phyloP scores from a whole-genome alignment of 2,797 vertebrate genomes.

The Cephalopachus bancanus region DNA sequence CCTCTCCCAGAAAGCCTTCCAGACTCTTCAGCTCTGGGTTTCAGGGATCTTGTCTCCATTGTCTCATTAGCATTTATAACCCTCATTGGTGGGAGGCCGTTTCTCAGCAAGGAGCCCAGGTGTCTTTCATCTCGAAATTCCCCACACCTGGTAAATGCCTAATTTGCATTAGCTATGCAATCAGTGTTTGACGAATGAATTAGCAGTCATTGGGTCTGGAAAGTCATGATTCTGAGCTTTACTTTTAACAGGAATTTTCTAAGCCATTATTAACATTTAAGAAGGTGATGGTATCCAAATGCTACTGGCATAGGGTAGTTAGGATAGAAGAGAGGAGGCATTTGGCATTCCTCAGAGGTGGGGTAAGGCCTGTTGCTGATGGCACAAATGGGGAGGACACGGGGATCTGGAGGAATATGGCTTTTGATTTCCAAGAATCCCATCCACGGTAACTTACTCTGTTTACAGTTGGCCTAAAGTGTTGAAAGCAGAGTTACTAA shows the following conservation, averaged over 20 bases:
- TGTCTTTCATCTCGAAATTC: neutral
- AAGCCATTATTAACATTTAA: neutral
- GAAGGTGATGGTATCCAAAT: neutral
- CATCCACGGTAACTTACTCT: conserved; percentile 29
- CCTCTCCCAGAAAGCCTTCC: neutral
- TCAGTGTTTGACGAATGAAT: neutral
- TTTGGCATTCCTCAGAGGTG: conserved; percentile 45
- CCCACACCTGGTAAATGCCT: neutral
- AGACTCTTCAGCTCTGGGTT: neutral
- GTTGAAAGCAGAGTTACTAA: conserved; percentile 14
- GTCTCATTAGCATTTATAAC: neutral
- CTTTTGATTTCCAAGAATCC: conserved; percentile 24
- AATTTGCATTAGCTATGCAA: neutral
- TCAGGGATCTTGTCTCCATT: neutral
- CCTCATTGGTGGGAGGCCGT: neutral
- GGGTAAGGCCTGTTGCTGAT: neutral
- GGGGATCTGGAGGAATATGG: neutral
- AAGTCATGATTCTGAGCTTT: neutral
- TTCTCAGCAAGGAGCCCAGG: neutral
- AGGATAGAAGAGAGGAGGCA: neutral
- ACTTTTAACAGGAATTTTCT: conserved; percentile 45
- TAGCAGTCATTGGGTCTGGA: neutral
- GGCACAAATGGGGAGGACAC: neutral
- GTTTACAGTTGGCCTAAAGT: conserved; percentile 5
- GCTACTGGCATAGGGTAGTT: neutral